Base-by-base conservation (phyloP, 2,888 invertebrate genomes). In the Lottia gigantea region DNA sequence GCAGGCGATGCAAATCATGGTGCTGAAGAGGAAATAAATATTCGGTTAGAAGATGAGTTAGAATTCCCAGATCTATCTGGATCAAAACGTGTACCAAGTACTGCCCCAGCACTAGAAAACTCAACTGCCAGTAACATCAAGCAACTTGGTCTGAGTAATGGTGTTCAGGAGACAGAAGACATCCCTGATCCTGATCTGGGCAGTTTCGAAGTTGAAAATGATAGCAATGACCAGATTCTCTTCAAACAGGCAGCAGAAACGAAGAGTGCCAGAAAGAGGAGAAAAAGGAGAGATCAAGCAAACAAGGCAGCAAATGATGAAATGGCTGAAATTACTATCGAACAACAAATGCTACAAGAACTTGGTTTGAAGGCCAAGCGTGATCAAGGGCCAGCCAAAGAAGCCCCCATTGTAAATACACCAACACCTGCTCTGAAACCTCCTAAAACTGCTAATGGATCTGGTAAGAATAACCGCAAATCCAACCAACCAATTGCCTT, bases 401-500 rank as follows among this genome's bases (percentile, higher is more conserved):
- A 98, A 98, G 88, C 40, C 7, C 8, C 40, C 11, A 55, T 25
- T 47, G 46, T 45, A 45, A 55, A 55, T 64, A 31, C 76, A 15
- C 68, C 74, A 40, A 74, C 76, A 46, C 74, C 78, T 47, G 47
- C 72, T 68, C 64, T 70, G 19, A 74, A 67, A 63, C 63, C 67
- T 70, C n/a, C 71, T 71, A 26, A 68, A 76, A 47, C 68, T 70
- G 16, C 71, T 71, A 40, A 40, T 40, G 71, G 63, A 23, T 65
- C 31, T n/a, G 82, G 83, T 15, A 85, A 85, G 72, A 55, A 55
- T 23, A 55, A 55, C 23, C 19, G 55, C 19, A 85, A 85, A 68
- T 85, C 85, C n/a, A 84, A 86, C 71, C 83, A 85, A 64, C 85
- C 85, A 45, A 82, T 87, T 45, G 78, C 85, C 1, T 78, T 86